phyloP scores from a whole-genome alignment of 2,797 vertebrate genomes.

The Melanotaenia pygmaea region DNA sequence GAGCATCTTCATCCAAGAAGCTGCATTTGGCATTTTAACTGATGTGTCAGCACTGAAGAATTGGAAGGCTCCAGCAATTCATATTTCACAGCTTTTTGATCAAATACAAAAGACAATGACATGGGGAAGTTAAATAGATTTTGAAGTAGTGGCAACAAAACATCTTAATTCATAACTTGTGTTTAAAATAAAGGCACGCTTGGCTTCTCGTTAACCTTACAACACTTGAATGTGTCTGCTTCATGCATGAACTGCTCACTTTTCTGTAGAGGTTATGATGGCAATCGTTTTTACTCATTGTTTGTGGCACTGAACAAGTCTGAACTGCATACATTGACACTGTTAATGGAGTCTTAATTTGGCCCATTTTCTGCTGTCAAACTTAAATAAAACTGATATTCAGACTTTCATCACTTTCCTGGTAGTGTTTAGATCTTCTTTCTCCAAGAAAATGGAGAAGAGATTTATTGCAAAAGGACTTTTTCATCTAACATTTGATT shows the following conservation, averaged over 20 bases:
- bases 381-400: neutral
- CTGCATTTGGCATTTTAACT: neutral
- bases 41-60: slow-evolving; percentile 2
- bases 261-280: neutral
- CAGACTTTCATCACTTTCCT: neutral
- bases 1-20: neutral
- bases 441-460: neutral
- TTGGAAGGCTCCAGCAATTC: neutral
- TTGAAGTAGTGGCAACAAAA: neutral
- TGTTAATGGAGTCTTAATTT: neutral
- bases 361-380: neutral
- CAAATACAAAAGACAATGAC: slow-evolving; percentile 2
- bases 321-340: neutral
- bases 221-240: neutral
- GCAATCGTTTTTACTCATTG: neutral
- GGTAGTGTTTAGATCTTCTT: neutral
- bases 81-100: slow-evolving; percentile 16
- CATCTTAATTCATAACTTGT: neutral
- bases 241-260: slow-evolving; percentile 1
- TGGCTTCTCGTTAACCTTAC: neutral
- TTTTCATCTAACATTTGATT: neutral
- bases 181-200: neutral
- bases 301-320: neutral
- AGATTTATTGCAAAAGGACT: neutral
- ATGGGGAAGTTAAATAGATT: neutral